Evolutionary conservation across 2,113 vertebrate species (phyloP).

Genomic region (Cynopterus brachyotis): DNA sequence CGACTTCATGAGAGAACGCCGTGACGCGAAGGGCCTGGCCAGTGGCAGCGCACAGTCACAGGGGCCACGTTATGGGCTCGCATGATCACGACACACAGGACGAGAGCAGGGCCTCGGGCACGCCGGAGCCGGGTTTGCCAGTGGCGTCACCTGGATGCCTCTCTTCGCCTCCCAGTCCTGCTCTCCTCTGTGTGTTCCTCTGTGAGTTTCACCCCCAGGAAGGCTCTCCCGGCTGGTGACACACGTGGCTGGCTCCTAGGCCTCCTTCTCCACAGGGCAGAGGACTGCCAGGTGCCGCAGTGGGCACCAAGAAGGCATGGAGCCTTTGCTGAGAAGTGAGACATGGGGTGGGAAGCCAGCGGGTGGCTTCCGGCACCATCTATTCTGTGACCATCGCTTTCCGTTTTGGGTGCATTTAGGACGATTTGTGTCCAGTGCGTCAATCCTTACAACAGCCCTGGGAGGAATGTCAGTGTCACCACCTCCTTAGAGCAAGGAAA

Average conservation of each 20-base stretch:
- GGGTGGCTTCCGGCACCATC: neutral
- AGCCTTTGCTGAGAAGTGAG: neutral
- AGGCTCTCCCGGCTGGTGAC: neutral
- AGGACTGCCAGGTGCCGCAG: neutral
- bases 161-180: neutral
- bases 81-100: neutral
- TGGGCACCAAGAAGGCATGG: rapidly evolving
- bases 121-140: rapidly evolving
- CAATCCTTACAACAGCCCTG: neutral
- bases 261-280: neutral
- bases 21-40: too few species aligned
- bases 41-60: rapidly evolving
- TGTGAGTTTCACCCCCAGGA: too few species aligned
- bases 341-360: too few species aligned
- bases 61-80: neutral
- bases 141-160: neutral
- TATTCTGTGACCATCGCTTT: rapidly evolving
- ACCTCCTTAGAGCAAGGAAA: rapidly evolving
- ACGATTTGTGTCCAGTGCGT: neutral
- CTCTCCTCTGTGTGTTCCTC: neutral
- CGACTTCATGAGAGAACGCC: neutral
- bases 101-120: neutral
- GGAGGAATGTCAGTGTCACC: neutral
- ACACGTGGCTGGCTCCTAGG: neutral
- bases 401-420: neutral